Conservation (phyloP, 2,797 vertebrate species). For the Clamator glandarius region DNA sequence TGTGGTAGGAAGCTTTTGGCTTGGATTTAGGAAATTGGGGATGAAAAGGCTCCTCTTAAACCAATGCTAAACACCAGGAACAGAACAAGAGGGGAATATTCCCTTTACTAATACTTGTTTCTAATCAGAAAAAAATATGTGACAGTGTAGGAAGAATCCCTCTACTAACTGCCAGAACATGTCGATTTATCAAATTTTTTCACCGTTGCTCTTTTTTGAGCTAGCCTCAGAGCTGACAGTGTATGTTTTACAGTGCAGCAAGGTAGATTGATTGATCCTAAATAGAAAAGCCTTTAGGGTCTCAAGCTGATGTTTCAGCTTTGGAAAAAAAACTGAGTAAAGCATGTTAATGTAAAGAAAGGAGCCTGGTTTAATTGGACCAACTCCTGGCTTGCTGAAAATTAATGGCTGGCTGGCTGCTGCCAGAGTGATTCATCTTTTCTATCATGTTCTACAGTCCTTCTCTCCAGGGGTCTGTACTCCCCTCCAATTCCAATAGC, state of each 20-base stretch:
- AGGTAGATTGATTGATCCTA: constrained; percentile 73
- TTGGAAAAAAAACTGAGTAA: constrained; percentile 41
- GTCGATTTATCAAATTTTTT: constrained; percentile 68
- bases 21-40: not conserved
- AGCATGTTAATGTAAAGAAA: constrained; percentile 68
- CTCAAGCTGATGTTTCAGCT: constrained; percentile 52
- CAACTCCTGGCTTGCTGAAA: constrained; percentile 65
- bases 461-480: constrained; percentile 68
- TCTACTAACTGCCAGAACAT: constrained; percentile 50
- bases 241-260: constrained; percentile 64
- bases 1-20: not conserved
- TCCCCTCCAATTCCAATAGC: constrained; percentile 65
- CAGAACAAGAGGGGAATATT: constrained; percentile 7
- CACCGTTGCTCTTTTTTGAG: constrained; percentile 58
- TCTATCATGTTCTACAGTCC: constrained; percentile 56
- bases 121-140: constrained; percentile 68
- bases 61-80: not conserved
- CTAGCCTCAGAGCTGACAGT: constrained; percentile 48
- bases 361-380: constrained; percentile 64
- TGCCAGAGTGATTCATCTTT: constrained; percentile 71
- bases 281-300: constrained; percentile 68
- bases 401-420: constrained; percentile 69
- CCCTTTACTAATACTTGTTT: constrained; percentile 49
- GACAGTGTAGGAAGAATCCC: constrained; percentile 61
- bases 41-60: constrained; percentile 5